phyloP scores from a whole-genome alignment of 2,797 vertebrate species.

The Clarias pachynema region DNA sequence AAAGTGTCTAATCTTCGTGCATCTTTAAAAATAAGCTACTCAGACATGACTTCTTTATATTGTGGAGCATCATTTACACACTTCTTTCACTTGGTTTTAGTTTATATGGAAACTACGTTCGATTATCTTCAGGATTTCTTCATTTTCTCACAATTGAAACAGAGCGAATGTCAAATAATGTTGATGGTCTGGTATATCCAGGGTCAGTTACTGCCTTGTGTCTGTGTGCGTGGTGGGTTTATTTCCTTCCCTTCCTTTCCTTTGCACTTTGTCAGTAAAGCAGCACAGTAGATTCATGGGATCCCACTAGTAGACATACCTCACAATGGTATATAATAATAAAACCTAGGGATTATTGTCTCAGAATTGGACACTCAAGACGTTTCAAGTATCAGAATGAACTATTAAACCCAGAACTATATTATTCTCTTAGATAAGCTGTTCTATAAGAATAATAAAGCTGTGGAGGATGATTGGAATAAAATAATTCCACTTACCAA shows the following conservation, averaged over 20 bases:
- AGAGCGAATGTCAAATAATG: not conserved
- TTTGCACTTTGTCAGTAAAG: not conserved
- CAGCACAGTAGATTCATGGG: not conserved
- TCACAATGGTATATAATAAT: not conserved
- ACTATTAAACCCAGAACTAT: not conserved
- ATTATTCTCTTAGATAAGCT: not conserved
- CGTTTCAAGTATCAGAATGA: not conserved
- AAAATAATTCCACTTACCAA: not conserved
- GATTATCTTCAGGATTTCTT: not conserved
- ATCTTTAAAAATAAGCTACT: not conserved
- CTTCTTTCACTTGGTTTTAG: not conserved
- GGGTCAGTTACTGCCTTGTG: too few relatives aligned
- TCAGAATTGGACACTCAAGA: not conserved
- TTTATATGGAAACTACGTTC: not conserved
- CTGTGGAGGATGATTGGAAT: not conserved
- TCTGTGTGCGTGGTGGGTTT: too few relatives aligned
- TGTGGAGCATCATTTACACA: not conserved
- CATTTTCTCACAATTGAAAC: not conserved
- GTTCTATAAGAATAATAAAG: not conserved
- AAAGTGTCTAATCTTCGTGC: not conserved
- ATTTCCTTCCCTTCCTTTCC: too few relatives aligned
- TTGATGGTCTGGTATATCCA: not conserved
- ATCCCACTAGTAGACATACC: not conserved
- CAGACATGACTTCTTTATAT: not conserved
- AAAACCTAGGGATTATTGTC: not conserved